Base-by-base conservation (phyloP, 2,797 vertebrate species). In the Hippocampus kuda region DNA sequence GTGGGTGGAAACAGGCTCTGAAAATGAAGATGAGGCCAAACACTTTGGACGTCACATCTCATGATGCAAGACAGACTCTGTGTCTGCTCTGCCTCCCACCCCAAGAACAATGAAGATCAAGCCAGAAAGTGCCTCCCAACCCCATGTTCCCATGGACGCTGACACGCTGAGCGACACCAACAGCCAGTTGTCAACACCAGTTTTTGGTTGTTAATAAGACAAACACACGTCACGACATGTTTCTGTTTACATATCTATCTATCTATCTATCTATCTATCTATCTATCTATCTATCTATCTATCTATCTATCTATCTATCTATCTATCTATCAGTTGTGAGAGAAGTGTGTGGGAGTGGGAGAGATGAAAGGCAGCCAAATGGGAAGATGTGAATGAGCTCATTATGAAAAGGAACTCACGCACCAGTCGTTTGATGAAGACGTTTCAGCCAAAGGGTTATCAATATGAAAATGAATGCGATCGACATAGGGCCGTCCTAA, bases 1-100 rank as follows among this genome's bases (percentile, higher is more conserved):
- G 74, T 66, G 70, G 77, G 57, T 27, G 57, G 27, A 2, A 54
- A 54, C 59, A 11, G 59, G 16, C 16, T 61, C 59, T 38, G 16
- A 34, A 30, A 61, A 61, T 46, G 42, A 46, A 44, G 63, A 65
- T 46, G 38, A 48, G 42, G 63, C 46, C 63, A 27, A 65, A 65
- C 62, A 42, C 41, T 61, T 8, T 34, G 59, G 59, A 34, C 59
- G 57, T 34, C 57, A 30, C 57, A 60, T 57, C 54, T 56, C 54
- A 56, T 56, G 54, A 56, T 56, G 54, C 54, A 56, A 56, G n/a
- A 56, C 54, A 13, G 56, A 27, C 56, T 59, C 13, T 27, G 56
- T 56, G 22, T 24, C n/a, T 54, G 22, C 49, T 24, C 22, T 24
- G 53, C 18, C 27, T 61, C 59, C 59, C 27, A 61, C 59, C 59